Evolutionary conservation across 2,888 invertebrate species (phyloP).

Genomic region (Mamestra brassicae): DNA sequence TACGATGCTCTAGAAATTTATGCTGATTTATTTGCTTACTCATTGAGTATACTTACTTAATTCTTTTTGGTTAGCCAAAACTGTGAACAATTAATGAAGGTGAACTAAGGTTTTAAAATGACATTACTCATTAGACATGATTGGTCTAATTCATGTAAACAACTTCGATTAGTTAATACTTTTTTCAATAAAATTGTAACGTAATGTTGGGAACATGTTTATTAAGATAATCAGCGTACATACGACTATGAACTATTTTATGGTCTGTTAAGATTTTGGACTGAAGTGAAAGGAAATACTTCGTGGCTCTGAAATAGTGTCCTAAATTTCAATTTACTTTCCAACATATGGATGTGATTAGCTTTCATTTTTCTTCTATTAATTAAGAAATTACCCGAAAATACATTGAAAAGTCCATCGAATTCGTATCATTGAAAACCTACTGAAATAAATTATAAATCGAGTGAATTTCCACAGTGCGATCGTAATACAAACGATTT

Average conservation of each 20-base stretch:
- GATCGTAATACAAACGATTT: not conserved
- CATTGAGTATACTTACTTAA: slow-evolving; percentile 39
- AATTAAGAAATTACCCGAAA: not conserved
- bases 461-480: not conserved
- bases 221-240: too few species aligned
- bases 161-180: not conserved
- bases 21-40: slow-evolving; percentile 55
- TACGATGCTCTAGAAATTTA: slow-evolving; percentile 47
- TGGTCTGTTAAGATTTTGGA: not conserved
- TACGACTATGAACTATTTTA: not conserved
- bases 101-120: not conserved
- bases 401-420: not conserved
- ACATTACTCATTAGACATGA: not conserved
- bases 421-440: not conserved
- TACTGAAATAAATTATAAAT: slow-evolving; percentile 1
- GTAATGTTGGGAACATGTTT: too few species aligned
- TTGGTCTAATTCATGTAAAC: not conserved
- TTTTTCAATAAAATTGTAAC: not conserved
- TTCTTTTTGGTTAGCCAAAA: slow-evolving; percentile 2
- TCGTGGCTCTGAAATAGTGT: not conserved
- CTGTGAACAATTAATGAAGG: slow-evolving; percentile 1
- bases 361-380: not conserved
- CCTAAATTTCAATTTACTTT: not conserved
- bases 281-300: not conserved
- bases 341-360: not conserved